Conservation (phyloP, 2,888 invertebrate genomes). For the Lasius platythorax region DNA sequence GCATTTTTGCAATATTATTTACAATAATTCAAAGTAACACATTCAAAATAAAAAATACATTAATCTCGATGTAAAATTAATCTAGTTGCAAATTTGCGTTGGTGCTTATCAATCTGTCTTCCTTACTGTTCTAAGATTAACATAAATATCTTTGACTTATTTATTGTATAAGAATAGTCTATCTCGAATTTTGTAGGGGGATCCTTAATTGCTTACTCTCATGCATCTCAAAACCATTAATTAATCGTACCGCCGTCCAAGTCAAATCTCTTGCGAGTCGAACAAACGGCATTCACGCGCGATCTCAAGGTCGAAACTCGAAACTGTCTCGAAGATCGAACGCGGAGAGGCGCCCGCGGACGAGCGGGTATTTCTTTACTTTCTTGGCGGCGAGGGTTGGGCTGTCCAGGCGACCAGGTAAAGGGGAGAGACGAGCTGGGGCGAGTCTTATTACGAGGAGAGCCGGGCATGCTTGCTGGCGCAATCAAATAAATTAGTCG, state of each 20-base stretch:
- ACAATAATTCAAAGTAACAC: neutral
- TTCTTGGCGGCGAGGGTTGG: slow-evolving; percentile 40
- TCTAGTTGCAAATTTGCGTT: neutral
- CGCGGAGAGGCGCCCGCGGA: slow-evolving; percentile 17
- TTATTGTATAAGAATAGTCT: neutral
- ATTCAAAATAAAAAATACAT: neutral
- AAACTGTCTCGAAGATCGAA: slow-evolving; percentile 40
- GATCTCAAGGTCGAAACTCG: slow-evolving; percentile 41
- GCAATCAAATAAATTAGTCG: slow-evolving; percentile 82
- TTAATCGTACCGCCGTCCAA: slow-evolving; percentile 1
- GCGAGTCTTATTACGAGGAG: slow-evolving; percentile 73
- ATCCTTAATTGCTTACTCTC: neutral
- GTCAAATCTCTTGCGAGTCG: neutral
- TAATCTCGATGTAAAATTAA: neutral
- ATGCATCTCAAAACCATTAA: neutral
- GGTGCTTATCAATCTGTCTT: neutral
- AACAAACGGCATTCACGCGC: neutral
- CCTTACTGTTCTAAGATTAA: neutral
- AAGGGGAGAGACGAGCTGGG: slow-evolving; percentile 46
- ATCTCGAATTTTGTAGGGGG: neutral
- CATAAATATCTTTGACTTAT: neutral
- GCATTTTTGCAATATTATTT: neutral
- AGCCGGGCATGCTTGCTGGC: slow-evolving; percentile 71
- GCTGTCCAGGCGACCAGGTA: slow-evolving; percentile 17
- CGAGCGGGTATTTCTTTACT: slow-evolving; percentile 23